These are phyloP conservation scores for Cheumatopsyche charites DNA, from an alignment of 1,140 invertebrate genomes.

Conservation along the genomic window DNA sequence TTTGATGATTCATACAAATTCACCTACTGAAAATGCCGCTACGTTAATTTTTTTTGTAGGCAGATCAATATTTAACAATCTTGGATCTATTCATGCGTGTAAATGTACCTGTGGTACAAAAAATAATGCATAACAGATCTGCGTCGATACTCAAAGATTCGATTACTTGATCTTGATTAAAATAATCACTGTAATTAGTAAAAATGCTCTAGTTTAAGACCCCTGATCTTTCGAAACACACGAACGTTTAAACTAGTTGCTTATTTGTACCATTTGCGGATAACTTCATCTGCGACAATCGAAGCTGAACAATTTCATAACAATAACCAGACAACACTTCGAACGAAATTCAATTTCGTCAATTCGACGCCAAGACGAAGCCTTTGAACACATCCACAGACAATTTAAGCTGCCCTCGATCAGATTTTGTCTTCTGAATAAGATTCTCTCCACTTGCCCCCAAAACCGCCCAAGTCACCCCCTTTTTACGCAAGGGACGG, in stretches of 20 bases:
- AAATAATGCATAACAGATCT: too few relatives aligned
- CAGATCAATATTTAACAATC: too few relatives aligned
- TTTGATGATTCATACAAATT: too few relatives aligned
- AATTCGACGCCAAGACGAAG: too few relatives aligned
- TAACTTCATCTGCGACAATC: constrained; percentile 29
- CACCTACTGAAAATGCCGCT: too few relatives aligned
- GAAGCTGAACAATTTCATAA: neutral
- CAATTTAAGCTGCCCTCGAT: constrained; percentile 29
- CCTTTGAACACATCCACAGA: too few relatives aligned
- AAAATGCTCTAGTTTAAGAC: constrained; percentile 12
- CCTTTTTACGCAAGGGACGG: constrained; percentile 18
- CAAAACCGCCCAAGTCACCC: neutral
- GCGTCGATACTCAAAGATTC: too few relatives aligned
- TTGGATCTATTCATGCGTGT: too few relatives aligned
- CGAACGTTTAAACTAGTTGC: constrained; percentile 24
- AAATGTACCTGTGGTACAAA: too few relatives aligned
- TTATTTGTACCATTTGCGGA: constrained; percentile 30
- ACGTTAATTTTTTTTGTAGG: too few relatives aligned
- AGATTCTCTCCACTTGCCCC: neutral
- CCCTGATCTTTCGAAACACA: neutral
- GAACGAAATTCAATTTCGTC: constrained; percentile 30
- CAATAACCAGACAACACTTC: neutral
- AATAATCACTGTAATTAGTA: too few relatives aligned
- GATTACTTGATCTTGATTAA: too few relatives aligned
- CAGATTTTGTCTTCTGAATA: constrained; percentile 12